phyloP scores from a whole-genome alignment of 1,140 invertebrate genomes.

The Hirudo medicinalis region DNA sequence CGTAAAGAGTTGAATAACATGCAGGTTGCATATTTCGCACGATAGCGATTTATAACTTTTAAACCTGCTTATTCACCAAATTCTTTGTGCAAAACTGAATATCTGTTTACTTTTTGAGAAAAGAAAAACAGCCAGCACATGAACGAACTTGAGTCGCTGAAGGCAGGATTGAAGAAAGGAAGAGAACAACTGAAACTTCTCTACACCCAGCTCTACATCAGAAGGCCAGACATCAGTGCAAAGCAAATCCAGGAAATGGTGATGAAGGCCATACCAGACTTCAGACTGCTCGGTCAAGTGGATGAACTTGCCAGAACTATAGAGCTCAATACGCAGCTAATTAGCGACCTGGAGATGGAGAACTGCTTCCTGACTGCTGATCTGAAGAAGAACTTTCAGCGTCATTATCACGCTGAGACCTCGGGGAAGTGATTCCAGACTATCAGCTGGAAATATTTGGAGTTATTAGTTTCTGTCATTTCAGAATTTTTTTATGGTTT shows the following conservation, averaged over 20 bases:
- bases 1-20: not conserved
- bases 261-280: constrained; percentile 9
- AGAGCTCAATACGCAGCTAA: not conserved
- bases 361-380: not conserved
- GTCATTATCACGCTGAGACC: not conserved
- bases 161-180: constrained; percentile 7
- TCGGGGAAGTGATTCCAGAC: too few species aligned
- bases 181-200: constrained; percentile 5
- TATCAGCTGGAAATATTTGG: too few species aligned
- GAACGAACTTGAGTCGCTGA: constrained; percentile 1
- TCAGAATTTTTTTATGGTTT: too few species aligned
- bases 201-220: not conserved
- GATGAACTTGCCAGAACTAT: not conserved
- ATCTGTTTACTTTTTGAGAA: not conserved
- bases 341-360: constrained; percentile 1
- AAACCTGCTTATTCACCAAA: too few species aligned
- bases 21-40: not conserved
- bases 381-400: not conserved
- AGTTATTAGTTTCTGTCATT: too few species aligned
- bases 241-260: constrained; percentile 5
- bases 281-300: not conserved
- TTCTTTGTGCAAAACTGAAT: too few species aligned
- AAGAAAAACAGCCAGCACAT: constrained; percentile 6
- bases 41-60: too few species aligned
- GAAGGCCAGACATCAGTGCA: constrained; percentile 4